These are phyloP conservation scores for Danaus plexippus DNA, from an alignment of 1,140 invertebrate species.

Conservation along the genomic window DNA sequence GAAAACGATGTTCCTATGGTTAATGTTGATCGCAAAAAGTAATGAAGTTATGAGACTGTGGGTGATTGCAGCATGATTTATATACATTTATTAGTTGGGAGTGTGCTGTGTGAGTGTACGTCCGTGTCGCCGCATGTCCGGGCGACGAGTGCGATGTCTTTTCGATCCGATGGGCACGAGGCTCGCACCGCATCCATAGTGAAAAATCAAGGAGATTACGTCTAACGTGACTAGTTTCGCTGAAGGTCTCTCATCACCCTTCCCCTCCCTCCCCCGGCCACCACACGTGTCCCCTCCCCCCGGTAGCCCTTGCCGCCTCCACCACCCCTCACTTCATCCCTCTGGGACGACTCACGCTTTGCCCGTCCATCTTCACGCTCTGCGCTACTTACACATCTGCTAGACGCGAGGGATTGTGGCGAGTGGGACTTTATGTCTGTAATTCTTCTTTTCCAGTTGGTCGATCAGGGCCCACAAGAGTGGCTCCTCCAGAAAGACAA, in stretches of 20 bases:
- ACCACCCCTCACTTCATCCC: constrained; percentile 32
- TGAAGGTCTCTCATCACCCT: constrained; percentile 69
- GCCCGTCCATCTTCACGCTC: constrained; percentile 61
- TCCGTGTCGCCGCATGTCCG: constrained; percentile 44
- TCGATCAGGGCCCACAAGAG: constrained; percentile 70
- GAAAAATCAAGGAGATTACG: constrained; percentile 56
- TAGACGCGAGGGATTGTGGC: constrained; percentile 44
- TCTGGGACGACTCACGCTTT: constrained; percentile 54
- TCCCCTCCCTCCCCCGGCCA: constrained; percentile 14
- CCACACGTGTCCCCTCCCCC: constrained; percentile 11
- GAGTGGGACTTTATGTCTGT: constrained; percentile 67
- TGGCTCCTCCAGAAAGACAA: constrained; percentile 71
- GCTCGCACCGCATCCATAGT: constrained; percentile 59
- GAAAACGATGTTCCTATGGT: constrained; percentile 35
- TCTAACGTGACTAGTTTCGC: constrained; percentile 47
- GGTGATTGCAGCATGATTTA: constrained; percentile 45
- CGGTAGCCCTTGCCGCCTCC: constrained; percentile 12
- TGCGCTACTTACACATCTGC: constrained; percentile 60
- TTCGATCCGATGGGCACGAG: constrained; percentile 34
- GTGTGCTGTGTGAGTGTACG: constrained; percentile 23
- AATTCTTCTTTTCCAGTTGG: constrained; percentile 71
- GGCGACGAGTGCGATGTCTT: constrained; percentile 66
- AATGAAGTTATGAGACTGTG: constrained; percentile 30
- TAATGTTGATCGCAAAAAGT: constrained; percentile 40
- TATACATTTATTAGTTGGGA: constrained; percentile 18